A percentile compares a stretch with the other conserved stretches of the same genome.
phyloP scores from a whole-genome alignment of 2,113 vertebrate species.

The Pimephales promelas region DNA sequence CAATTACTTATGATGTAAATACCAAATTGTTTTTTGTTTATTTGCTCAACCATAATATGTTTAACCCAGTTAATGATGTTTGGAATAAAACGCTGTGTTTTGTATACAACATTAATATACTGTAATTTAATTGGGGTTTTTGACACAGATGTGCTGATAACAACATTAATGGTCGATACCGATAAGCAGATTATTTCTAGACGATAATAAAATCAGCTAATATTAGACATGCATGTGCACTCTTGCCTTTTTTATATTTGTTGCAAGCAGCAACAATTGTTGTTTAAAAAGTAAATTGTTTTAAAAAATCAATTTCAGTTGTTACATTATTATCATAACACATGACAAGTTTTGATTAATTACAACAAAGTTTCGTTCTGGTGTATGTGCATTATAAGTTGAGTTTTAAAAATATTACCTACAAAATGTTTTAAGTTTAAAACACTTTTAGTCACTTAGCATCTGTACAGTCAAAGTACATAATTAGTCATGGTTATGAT shows the following conservation, averaged over 20 bases:
- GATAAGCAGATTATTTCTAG: background rate
- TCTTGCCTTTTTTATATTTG: too few relatives aligned
- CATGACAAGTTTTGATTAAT: too few relatives aligned
- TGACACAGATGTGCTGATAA: background rate
- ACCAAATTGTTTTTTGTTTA: background rate
- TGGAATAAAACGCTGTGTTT: too few relatives aligned
- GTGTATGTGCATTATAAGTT: background rate
- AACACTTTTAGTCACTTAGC: background rate
- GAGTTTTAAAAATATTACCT: background rate
- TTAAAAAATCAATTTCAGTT: too few relatives aligned
- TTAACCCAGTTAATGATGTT: background rate
- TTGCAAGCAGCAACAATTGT: too few relatives aligned
- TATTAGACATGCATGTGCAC: too few relatives aligned
- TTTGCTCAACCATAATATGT: background rate
- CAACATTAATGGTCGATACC: background rate
- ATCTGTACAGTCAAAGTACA: background rate
- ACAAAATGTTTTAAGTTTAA: background rate
- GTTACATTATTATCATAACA: too few relatives aligned
- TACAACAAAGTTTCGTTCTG: background rate
- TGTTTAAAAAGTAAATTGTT: too few relatives aligned
- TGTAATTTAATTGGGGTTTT: background rate
- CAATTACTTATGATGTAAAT: background rate
- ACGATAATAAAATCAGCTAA: background rate
- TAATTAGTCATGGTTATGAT: background rate
- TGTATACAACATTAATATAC: too few relatives aligned